Conservation (phyloP, 1,140 invertebrate genomes). For the Drosophila gunungcola region DNA sequence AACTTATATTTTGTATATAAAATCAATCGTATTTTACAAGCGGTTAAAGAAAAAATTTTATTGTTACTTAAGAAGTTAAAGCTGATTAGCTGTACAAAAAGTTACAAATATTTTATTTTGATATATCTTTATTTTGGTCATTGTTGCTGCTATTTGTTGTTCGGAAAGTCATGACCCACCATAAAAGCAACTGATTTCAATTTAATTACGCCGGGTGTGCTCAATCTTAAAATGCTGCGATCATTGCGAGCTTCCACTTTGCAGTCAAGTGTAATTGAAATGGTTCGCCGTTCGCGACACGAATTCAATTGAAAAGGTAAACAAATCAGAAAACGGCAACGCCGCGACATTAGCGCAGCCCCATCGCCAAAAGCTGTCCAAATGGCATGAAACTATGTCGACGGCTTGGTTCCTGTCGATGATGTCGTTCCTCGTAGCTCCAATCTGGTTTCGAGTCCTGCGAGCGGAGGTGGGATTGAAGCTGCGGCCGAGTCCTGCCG, state of each 20-base stretch:
- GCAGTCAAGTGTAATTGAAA: slow-evolving; percentile 58
- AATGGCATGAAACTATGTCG: slow-evolving; percentile 65
- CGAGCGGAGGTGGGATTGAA: background rate
- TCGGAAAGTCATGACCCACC: background rate
- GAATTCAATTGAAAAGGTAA: slow-evolving; percentile 74
- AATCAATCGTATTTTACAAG: too few relatives aligned
- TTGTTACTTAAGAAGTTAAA: too few relatives aligned
- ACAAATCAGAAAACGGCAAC: slow-evolving; percentile 71
- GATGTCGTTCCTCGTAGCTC: slow-evolving; percentile 19
- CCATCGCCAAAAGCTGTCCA: slow-evolving; percentile 42
- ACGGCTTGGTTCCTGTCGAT: slow-evolving; percentile 35
- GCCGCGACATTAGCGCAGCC: slow-evolving; percentile 66
- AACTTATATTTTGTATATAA: too few relatives aligned
- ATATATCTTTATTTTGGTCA: too few relatives aligned
- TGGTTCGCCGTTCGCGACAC: slow-evolving; percentile 41
- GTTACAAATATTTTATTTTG: too few relatives aligned
- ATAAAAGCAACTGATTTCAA: background rate
- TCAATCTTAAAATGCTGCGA: background rate
- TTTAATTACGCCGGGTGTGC: background rate
- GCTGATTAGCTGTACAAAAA: too few relatives aligned
- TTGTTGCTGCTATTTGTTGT: too few relatives aligned
- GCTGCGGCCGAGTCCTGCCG: slow-evolving; percentile 25
- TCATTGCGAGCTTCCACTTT: slow-evolving; percentile 1
- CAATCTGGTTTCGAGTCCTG: slow-evolving; percentile 5
- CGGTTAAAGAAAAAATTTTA: too few relatives aligned